Evolutionary conservation across 2,113 vertebrate species (phyloP).

Genomic region (Pelmatolapia mariae): DNA sequence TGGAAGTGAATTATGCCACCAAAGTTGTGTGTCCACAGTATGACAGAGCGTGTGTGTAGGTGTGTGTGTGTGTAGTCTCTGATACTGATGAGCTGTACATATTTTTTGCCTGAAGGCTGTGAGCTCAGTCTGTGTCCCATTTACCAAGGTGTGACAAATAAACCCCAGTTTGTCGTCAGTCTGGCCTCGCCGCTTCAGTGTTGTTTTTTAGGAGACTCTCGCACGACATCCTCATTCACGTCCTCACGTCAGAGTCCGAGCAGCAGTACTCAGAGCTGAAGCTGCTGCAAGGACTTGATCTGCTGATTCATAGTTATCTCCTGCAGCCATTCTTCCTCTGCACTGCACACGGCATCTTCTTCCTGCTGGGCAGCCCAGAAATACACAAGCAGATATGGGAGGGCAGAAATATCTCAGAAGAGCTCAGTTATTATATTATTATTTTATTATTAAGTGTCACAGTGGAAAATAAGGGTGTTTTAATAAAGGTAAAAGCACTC

Average conservation of each 20-base stretch:
- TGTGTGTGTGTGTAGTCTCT: neutral
- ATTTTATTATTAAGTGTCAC: neutral
- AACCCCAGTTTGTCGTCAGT: conserved; percentile 45
- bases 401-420: neutral
- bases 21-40: conserved; percentile 11
- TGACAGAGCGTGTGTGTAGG: neutral
- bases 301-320: conserved; percentile 56
- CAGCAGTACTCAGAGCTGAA: neutral
- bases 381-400: neutral
- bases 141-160: conserved; percentile 61
- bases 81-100: conserved; percentile 29
- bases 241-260: neutral
- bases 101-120: conserved; percentile 49
- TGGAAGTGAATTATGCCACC: conserved; percentile 3
- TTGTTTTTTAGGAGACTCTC: neutral
- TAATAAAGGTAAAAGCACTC: neutral
- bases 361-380: neutral
- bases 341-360: neutral
- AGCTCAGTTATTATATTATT: neutral
- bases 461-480: neutral
- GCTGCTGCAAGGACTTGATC: conserved; percentile 1
- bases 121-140: conserved; percentile 46
- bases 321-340: conserved; percentile 22
- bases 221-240: neutral
- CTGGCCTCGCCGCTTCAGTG: neutral